A percentile compares a stretch with the other conserved stretches of the same genome.
These are phyloP conservation scores for Octomys mimax DNA, from an alignment of 2,797 vertebrate species.

Conservation along the genomic window DNA sequence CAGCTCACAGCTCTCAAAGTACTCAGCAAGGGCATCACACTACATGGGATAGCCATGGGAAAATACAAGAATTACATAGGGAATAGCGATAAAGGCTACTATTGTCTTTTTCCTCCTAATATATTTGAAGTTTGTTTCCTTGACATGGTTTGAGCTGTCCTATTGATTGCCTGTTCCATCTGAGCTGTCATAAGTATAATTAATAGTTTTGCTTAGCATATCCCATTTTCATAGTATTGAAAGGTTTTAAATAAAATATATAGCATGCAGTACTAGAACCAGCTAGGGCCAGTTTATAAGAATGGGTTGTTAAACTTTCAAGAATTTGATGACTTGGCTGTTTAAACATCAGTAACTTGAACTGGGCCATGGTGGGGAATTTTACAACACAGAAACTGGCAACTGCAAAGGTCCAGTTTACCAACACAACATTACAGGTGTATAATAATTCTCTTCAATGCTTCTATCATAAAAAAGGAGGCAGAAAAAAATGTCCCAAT, in stretches of 20 bases:
- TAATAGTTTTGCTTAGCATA: slow-evolving; percentile 3
- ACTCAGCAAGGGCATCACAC: slow-evolving; percentile 58
- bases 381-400: neutral
- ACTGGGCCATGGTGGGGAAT: neutral
- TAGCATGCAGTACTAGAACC: neutral
- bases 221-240: slow-evolving; percentile 22
- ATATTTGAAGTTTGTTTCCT: slow-evolving; percentile 42
- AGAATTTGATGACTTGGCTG: neutral
- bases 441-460: neutral
- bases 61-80: neutral
- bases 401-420: neutral
- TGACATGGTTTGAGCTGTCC: neutral
- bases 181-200: neutral
- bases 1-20: slow-evolving; percentile 74
- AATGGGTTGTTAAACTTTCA: slow-evolving; percentile 2
- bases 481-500: neutral
- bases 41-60: neutral
- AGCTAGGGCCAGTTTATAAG: neutral
- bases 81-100: slow-evolving; percentile 4
- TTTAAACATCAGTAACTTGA: slow-evolving; percentile 1
- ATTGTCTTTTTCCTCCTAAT: neutral
- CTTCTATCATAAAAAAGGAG: slow-evolving; percentile 18
- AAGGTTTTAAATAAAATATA: slow-evolving; percentile 38
- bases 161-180: neutral
- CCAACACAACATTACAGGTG: neutral